Evolutionary conservation across 2,797 vertebrate genomes (phyloP), one percentile per base, ranked within the genome.

Genomic region (Ptychadena robeensis): DNA sequence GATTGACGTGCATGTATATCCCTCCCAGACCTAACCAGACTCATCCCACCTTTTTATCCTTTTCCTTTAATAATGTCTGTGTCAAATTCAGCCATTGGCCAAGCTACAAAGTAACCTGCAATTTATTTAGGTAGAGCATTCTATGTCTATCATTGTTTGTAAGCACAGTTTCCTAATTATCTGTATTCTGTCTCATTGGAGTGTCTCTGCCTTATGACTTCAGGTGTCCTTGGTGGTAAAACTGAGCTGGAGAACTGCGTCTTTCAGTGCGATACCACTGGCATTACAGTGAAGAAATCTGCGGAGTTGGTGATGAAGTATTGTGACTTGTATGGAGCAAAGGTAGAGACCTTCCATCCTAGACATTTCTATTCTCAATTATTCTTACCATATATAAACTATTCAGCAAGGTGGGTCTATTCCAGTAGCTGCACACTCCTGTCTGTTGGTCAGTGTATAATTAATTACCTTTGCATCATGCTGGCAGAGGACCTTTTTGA

Each of bases 291-390:
- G 7, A 91, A 95, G 64, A 95, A 94, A 0, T 94, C 96, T 0
- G 95, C 96, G 59, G 93, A 95, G 28, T 91, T 99, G 10, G 75
- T 91, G 73, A 97, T 99, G 97, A 96, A 93, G 76, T 95, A 95
- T 87, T 99, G 96, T 4, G 98, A 99, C 88, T 91, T 99, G 40
- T 98, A 97, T 25, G 97, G 97, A 76, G 96, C 96, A 38, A 98
- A 98, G 96, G 96, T 97, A 87, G 78, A 4, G n/a, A n/a, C n/a
- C 15, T 22, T 4, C 22, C 18, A 5, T 53, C 44, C n/a, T n/a
- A n/a, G n/a, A n/a, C n/a, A n/a, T n/a, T n/a, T n/a, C n/a, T n/a
- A n/a, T n/a, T n/a, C n/a, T n/a, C n/a, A n/a, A n/a, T n/a, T n/a
- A n/a, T n/a, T n/a, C n/a, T n/a, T n/a, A n/a, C n/a, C n/a, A n/a